Evolutionary conservation across 2,888 invertebrate genomes (phyloP).

Genomic region (Allophyes oxyacanthae): DNA sequence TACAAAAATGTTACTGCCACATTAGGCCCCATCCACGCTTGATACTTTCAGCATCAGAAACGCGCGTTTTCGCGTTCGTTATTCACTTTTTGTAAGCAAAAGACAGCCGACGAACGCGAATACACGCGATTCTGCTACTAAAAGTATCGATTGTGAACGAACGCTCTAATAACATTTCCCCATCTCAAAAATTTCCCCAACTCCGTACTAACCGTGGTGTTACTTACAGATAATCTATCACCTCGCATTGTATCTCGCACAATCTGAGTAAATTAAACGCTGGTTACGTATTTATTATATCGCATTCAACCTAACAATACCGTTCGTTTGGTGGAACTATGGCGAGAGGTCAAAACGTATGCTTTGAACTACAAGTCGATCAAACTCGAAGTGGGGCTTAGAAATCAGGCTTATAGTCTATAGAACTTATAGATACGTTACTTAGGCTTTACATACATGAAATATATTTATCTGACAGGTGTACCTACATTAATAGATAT

Average conservation of each 20-base stretch:
- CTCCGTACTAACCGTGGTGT: constrained; percentile 25
- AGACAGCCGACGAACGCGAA: no score
- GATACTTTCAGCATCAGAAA: no score
- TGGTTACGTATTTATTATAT: constrained; percentile 63
- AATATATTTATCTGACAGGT: no score
- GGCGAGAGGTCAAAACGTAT: constrained; percentile 45
- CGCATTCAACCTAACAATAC: constrained; percentile 55
- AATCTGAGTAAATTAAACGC: constrained; percentile 70
- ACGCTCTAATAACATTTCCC: no score
- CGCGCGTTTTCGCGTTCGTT: no score
- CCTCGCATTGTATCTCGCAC: constrained; percentile 61
- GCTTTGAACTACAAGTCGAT: constrained; percentile 34
- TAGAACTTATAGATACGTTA: neutral
- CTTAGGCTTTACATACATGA: no score
- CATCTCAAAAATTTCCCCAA: constrained; percentile 8
- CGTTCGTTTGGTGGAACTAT: constrained; percentile 51
- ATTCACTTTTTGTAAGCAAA: no score
- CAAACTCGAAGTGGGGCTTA: constrained; percentile 28
- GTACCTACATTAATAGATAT: no score
- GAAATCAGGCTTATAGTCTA: constrained; percentile 21
- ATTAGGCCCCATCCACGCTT: no score
- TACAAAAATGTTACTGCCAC: no score
- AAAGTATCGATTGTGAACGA: no score
- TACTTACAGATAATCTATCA: constrained; percentile 59
- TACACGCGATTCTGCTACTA: no score